Percentiles rank a stretch among this genome's conserved stretches.
phyloP scores from a whole-genome alignment of 2,888 invertebrate genomes.

The Suillia variegata region DNA sequence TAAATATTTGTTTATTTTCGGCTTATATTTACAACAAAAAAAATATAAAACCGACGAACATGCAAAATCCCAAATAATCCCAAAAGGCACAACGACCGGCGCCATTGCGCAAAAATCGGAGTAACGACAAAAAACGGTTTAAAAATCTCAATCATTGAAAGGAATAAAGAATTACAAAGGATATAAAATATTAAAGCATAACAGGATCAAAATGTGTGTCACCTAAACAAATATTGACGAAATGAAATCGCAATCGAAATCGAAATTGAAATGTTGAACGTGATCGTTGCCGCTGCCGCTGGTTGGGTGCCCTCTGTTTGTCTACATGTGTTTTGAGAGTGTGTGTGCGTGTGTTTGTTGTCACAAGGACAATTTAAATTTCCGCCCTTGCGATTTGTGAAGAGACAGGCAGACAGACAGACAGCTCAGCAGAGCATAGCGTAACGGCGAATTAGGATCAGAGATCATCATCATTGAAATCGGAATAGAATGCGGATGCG shows the following conservation, averaged over 20 bases:
- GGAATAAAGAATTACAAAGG: neutral
- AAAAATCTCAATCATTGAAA: neutral
- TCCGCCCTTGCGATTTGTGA: neutral
- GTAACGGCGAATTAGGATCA: slow-evolving; percentile 1
- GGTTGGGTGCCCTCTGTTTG: neutral
- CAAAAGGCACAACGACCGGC: neutral
- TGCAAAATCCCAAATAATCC: neutral
- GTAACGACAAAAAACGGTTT: neutral
- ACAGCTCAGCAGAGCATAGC: neutral
- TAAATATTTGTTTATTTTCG: neutral
- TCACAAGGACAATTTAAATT: neutral
- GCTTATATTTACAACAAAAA: neutral
- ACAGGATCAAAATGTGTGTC: slow-evolving; percentile 20
- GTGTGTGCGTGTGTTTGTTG: neutral
- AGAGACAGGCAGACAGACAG: no score
- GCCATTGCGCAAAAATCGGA: neutral
- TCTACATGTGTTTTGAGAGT: neutral
- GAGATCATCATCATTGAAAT: neutral
- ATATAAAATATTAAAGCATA: slow-evolving; percentile 16
- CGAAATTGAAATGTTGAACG: neutral
- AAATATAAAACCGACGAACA: neutral
- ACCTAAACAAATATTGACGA: slow-evolving; percentile 16
- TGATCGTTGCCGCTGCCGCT: neutral
- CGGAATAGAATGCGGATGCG: no score
- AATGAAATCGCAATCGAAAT: no score